Evolutionary conservation across 2,113 vertebrate species (phyloP), one percentile per base, ranked within the genome.

Genomic region (Rallus limicola): DNA sequence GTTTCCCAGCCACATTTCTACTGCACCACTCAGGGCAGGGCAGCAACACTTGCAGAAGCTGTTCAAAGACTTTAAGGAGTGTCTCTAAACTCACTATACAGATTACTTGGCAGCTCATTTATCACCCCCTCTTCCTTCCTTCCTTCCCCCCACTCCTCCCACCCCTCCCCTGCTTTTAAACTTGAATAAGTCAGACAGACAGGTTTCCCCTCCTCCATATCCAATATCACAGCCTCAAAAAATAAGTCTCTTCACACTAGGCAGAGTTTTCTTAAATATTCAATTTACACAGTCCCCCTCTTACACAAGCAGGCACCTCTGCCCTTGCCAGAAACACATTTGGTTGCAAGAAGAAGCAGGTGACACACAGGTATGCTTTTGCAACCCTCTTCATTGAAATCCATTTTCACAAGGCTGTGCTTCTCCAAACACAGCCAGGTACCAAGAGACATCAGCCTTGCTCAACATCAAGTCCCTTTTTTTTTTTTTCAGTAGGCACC

Each of bases 261-360:
- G 36, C 40, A 78, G 5, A 55, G 14, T 3, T 71, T 53, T 83
- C 48, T 77, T 2, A 48, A 75, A 48, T 26, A 76, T 9, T 18
- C 38, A 1, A 1, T 29, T 33, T 4, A 13, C 2, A 17, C 0
- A 0, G n/a, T 13, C 74, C 16, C n/a, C 42, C 38, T 81, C 46
- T 46, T 33, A 55, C 25, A 31, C 59, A 74, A 58, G 42, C 0
- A 69, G 29, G 68, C 40, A 78, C 34, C 0, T 0, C 3, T 56
- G 25, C n/a, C 48, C 64, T 58, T 75, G 64, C 64, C 92, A 91
- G 81, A 56, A 29, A 11, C 1, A 13, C 6, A 19, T 38, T 58
- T 38, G 38, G 28, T 24, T 52, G 44, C 68, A 86, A 33, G 63
- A 63, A 90, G 65, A 65, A 77, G 26, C 23, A 34, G 55, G 44